Evolutionary conservation across 2,797 vertebrate genomes (phyloP).

Genomic region (Phylloscopus collybita): DNA sequence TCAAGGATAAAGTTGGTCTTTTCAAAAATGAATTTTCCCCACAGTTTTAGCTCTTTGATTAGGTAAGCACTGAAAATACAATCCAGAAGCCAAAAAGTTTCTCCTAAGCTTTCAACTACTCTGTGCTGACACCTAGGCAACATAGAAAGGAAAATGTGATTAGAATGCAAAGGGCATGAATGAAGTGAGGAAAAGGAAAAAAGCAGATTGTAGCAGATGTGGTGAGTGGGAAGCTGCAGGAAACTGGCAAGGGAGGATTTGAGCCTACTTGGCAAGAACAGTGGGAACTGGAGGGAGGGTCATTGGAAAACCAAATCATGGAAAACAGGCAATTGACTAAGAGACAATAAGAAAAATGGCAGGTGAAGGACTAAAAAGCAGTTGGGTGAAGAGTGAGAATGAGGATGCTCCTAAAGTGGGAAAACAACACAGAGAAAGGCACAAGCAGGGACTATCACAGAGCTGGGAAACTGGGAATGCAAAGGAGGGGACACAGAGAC

Average conservation of each 20-base stretch:
- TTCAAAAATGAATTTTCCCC: neutral
- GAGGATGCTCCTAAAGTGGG: neutral
- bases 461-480: neutral
- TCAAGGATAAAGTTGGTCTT: neutral
- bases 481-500: neutral
- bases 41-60: slow-evolving; percentile 1
- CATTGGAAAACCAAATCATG: slow-evolving; percentile 17
- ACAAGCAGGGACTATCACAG: neutral
- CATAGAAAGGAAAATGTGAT: slow-evolving; percentile 47
- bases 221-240: slow-evolving; percentile 35
- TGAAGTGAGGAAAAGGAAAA: slow-evolving; percentile 31
- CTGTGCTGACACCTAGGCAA: slow-evolving; percentile 53
- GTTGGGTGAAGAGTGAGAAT: neutral
- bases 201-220: slow-evolving; percentile 7
- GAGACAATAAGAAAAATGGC: neutral
- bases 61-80: slow-evolving; percentile 37
- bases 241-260: slow-evolving; percentile 27
- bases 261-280: slow-evolving; percentile 47
- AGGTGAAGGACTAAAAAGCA: neutral
- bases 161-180: slow-evolving; percentile 48
- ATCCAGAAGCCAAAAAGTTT: slow-evolving; percentile 22
- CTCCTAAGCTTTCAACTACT: slow-evolving; percentile 24
- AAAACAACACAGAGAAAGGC: neutral
- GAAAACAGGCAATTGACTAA: neutral
- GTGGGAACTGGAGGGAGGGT: slow-evolving; percentile 35